A percentile compares a stretch with the other conserved stretches of the same genome.
Evolutionary conservation across 1,140 invertebrate species (phyloP).

Genomic region (Macrobrachium nipponense): DNA sequence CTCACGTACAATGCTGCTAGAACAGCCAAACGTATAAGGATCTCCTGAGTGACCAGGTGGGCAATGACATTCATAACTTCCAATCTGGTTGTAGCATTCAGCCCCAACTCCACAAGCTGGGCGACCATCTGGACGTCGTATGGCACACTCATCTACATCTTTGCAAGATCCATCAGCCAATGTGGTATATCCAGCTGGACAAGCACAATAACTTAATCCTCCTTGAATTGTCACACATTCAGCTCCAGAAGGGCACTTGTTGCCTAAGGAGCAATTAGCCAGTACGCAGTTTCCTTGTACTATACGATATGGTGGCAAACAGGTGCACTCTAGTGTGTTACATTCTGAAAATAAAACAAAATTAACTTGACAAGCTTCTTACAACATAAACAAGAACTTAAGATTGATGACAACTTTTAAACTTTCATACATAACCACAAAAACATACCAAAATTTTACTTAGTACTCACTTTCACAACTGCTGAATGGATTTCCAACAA

Average conservation of each 20-base stretch:
- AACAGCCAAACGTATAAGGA: slow-evolving; percentile 84
- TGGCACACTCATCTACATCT: slow-evolving; percentile 81
- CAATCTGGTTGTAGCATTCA: slow-evolving; percentile 86
- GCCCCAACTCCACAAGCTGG: slow-evolving; percentile 87
- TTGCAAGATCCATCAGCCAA: slow-evolving; percentile 79
- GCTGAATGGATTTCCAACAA: slow-evolving; percentile 88
- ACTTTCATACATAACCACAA: slow-evolving; percentile 8
- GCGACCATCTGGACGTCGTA: slow-evolving; percentile 66
- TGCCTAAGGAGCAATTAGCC: slow-evolving; percentile 81
- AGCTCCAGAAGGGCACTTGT: slow-evolving; percentile 83
- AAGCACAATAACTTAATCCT: slow-evolving; percentile 92
- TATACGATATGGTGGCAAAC: slow-evolving; percentile 86
- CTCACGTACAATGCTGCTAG: slow-evolving; percentile 76
- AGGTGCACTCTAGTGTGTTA: slow-evolving; percentile 83
- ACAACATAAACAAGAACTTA: background rate
- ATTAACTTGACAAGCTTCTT: background rate
- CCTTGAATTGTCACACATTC: slow-evolving; percentile 89
- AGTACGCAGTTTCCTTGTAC: slow-evolving; percentile 83
- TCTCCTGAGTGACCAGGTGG: slow-evolving; percentile 84
- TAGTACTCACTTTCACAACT: slow-evolving; percentile 75
- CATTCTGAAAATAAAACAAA: slow-evolving; percentile 73
- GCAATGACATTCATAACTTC: slow-evolving; percentile 79
- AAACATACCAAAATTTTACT: background rate
- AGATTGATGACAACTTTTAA: background rate
- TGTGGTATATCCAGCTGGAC: slow-evolving; percentile 84